Evolutionary conservation across 2,888 invertebrate species (phyloP).

Genomic region (Eupithecia centaureata): DNA sequence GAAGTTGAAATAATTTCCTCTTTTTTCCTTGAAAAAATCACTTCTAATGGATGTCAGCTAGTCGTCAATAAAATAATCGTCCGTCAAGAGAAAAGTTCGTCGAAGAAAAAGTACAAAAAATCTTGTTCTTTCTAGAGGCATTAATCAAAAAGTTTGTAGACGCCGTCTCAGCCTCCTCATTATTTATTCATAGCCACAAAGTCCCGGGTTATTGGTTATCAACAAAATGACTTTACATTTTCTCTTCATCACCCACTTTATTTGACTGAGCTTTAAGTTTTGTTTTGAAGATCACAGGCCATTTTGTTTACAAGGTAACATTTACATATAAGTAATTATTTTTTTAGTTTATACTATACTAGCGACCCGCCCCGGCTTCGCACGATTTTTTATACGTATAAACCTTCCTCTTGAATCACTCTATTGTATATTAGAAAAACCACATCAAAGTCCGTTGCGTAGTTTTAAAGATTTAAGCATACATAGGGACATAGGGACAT

Average conservation of each 20-base stretch:
- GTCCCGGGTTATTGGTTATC: slow-evolving; percentile 47
- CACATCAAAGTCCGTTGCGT: too few relatives aligned
- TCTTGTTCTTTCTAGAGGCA: slow-evolving; percentile 36
- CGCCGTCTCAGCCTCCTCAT: slow-evolving; percentile 41
- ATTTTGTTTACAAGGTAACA: neutral
- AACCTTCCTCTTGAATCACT: too few relatives aligned
- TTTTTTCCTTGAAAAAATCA: slow-evolving; percentile 1
- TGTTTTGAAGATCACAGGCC: neutral
- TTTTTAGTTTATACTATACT: too few relatives aligned
- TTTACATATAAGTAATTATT: too few relatives aligned
- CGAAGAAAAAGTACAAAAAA: slow-evolving; percentile 18
- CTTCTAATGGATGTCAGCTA: neutral
- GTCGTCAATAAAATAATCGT: slow-evolving; percentile 30
- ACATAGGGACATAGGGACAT: too few relatives aligned
- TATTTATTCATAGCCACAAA: slow-evolving; percentile 48
- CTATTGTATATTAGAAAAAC: too few relatives aligned
- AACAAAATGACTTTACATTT: slow-evolving; percentile 54
- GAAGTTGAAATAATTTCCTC: neutral
- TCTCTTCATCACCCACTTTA: slow-evolving; percentile 46
- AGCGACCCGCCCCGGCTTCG: too few relatives aligned
- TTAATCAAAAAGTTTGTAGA: slow-evolving; percentile 46
- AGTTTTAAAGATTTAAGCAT: too few relatives aligned
- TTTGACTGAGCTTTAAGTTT: neutral
- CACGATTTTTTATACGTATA: too few relatives aligned
- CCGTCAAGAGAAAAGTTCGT: slow-evolving; percentile 9